phyloP scores from a whole-genome alignment of 2,888 invertebrate genomes.

The Lasioglossum oenotherae region DNA sequence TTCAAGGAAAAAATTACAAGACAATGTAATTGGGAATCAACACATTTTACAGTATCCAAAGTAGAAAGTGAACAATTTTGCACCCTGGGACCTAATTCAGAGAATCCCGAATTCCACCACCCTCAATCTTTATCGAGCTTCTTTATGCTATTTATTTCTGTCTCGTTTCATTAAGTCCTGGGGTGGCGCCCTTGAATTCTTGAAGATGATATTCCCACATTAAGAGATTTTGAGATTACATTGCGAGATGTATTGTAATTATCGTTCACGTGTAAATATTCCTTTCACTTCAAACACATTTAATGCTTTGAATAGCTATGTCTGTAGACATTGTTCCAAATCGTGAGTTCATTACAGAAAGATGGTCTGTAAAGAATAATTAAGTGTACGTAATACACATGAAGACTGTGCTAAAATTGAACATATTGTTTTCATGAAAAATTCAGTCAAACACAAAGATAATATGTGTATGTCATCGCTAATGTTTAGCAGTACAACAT shows the following conservation, averaged over 20 bases:
- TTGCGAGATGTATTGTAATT: too few relatives aligned
- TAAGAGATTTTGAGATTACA: neutral
- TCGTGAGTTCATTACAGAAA: neutral
- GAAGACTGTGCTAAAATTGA: neutral
- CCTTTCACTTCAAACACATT: too few relatives aligned
- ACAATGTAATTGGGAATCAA: too few relatives aligned
- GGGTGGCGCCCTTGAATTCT: neutral
- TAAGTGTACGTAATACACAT: neutral
- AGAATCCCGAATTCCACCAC: neutral
- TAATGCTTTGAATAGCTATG: neutral
- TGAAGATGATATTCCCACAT: neutral
- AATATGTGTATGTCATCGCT: conserved; percentile 49
- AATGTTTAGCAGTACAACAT: conserved; percentile 95
- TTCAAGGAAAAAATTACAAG: too few relatives aligned
- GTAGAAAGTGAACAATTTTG: too few relatives aligned
- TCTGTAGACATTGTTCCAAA: neutral
- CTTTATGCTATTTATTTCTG: neutral
- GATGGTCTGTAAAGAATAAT: neutral
- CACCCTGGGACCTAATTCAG: neutral
- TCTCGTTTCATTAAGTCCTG: neutral
- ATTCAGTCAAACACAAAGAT: conserved; percentile 24
- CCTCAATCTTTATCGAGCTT: neutral
- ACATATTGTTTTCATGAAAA: neutral
- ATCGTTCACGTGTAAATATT: too few relatives aligned
- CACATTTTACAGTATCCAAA: too few relatives aligned